Percentiles rank a stretch among this genome's conserved stretches.
These are phyloP conservation scores for Drosophila rufa DNA, from an alignment of 1,140 invertebrate species.

Conservation along the genomic window DNA sequence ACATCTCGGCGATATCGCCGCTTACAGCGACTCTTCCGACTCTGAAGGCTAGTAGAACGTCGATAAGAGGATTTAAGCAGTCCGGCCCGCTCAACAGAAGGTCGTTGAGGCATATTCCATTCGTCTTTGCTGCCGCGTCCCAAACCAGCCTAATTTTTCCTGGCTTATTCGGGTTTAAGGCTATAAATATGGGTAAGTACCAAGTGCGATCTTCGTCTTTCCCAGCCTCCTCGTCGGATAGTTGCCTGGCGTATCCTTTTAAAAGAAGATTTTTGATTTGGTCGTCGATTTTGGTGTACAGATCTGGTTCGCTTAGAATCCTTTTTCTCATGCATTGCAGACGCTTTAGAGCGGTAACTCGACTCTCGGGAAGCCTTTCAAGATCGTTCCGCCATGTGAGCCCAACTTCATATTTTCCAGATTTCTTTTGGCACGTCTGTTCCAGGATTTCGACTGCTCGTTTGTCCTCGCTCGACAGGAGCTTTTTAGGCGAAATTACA, in stretches of 20 bases:
- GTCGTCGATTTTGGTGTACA: neutral
- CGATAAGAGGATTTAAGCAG: no score
- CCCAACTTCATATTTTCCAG: neutral
- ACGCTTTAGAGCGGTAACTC: neutral
- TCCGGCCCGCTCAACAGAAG: no score
- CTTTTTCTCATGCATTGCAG: neutral
- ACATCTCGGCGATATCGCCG: no score
- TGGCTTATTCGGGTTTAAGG: slow-evolving; percentile 1
- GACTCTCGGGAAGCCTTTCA: neutral
- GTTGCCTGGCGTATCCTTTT: slow-evolving; percentile 9
- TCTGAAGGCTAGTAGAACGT: no score
- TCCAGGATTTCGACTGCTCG: neutral
- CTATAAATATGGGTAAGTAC: slow-evolving; percentile 3
- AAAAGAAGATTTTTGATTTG: slow-evolving; percentile 4
- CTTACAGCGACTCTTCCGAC: no score
- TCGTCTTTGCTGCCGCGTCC: slow-evolving; percentile 13
- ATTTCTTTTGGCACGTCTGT: neutral
- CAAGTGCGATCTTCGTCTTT: neutral
- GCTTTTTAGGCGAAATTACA: neutral
- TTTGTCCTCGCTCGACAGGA: neutral
- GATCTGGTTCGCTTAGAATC: neutral
- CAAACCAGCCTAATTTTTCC: neutral
- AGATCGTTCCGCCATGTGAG: neutral
- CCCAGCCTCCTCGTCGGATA: slow-evolving; percentile 1
- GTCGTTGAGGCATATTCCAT: neutral